Base-by-base conservation (phyloP, 2,888 invertebrate genomes). In the Mactromeris polynyma region DNA sequence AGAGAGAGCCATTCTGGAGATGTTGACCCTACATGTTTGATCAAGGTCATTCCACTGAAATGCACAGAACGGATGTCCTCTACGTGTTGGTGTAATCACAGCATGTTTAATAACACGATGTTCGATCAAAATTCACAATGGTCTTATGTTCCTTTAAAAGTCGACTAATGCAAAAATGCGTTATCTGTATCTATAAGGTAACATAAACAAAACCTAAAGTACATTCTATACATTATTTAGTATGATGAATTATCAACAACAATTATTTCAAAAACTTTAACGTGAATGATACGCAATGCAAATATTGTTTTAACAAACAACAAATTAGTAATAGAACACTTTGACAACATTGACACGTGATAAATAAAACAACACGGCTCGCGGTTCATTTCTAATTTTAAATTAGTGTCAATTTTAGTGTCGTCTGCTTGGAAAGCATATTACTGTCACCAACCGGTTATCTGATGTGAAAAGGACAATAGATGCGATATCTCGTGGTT, bases 361-460 rank as follows among this genome's bases (percentile, higher is more conserved):
- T 64, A 26, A 26, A 64, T 64, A 64, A 64, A 64, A 64, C 26
- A 64, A 64, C 58, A 64, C 2, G 9, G 2, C 26, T 64, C 58
- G 2, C 58, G 58, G n/a, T 26, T 64, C 26, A 26, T 64, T 64
- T 26, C 58, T 7, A 64, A 64, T 26, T 64, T 64, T 64, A 64
- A 64, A 64, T 64, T 26, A 64, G 58, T 64, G 58, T 64, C 58
- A 64, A 64, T 64, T 64, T 26, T 64, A 64, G n/a, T 26, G 58
- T 64, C 58, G 58, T 64, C 58, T 64, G 58, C 58, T n/a, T 64
- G 26, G 58, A 64, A 64, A 64, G 11, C 58, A 64, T 64, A 64
- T n/a, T 26, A n/a, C 26, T 64, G 58, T 64, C 58, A 64, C 26
- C 26, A 26, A 9, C 9, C 26, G n/a, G 26, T 64, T 64, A 64